Percentiles rank a stretch among this genome's conserved stretches.
Conservation (phyloP, 2,888 invertebrate species). For the Eupithecia subfuscata region DNA sequence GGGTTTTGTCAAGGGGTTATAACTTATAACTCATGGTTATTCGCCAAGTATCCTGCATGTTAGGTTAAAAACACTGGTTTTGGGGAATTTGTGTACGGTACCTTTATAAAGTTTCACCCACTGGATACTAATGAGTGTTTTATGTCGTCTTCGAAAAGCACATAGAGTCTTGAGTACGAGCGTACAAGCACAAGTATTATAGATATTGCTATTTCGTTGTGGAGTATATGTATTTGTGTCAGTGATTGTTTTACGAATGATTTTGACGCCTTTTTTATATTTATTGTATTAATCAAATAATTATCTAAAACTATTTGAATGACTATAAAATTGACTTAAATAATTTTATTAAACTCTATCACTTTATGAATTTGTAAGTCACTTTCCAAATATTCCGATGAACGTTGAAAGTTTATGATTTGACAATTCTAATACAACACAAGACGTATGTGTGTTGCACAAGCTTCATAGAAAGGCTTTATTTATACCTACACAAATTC, state of each 20-base stretch:
- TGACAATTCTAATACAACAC: slow-evolving; percentile 5
- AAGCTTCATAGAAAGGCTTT: slow-evolving; percentile 57
- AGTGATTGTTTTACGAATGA: slow-evolving; percentile 13
- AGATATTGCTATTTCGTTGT: slow-evolving; percentile 27
- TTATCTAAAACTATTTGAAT: background rate
- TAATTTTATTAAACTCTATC: background rate
- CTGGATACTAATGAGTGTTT: slow-evolving; percentile 65
- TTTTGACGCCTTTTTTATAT: background rate
- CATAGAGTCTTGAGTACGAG: slow-evolving; percentile 56
- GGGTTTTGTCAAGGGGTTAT: background rate
- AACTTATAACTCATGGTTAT: slow-evolving; percentile 23
- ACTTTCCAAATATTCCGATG: background rate
- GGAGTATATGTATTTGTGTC: slow-evolving; percentile 21
- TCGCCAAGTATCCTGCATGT: slow-evolving; percentile 60
- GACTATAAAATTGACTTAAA: background rate
- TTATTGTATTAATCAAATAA: background rate
- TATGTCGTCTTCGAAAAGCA: slow-evolving; percentile 68
- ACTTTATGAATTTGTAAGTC: background rate
- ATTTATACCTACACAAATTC: slow-evolving; percentile 82
- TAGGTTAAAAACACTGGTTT: slow-evolving; percentile 68
- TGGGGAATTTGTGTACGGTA: slow-evolving; percentile 83
- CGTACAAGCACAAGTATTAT: slow-evolving; percentile 49
- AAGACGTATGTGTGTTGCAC: slow-evolving; percentile 23
- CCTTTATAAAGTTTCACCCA: slow-evolving; percentile 84
- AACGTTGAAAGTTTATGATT: background rate